Conservation (phyloP, 2,888 invertebrate species). For the Amphipoea lucens region DNA sequence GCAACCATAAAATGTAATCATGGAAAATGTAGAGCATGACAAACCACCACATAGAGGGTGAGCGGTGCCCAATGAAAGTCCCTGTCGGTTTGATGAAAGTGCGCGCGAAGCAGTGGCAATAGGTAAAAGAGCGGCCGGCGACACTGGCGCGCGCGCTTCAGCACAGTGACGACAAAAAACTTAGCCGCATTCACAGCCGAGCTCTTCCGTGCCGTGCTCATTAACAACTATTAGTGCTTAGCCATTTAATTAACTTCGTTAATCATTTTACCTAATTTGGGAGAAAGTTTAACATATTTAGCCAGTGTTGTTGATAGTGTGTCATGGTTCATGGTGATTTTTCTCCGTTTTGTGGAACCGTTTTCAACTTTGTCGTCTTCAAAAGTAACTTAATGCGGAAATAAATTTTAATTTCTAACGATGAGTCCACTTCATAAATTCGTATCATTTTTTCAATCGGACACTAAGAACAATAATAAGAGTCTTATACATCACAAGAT, state of each 20-base stretch:
- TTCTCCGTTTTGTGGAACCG: conserved; percentile 34
- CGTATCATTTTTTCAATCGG: conserved; percentile 91
- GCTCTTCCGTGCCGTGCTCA: conserved; percentile 70
- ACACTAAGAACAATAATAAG: conserved; percentile 87
- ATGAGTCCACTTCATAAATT: conserved; percentile 92
- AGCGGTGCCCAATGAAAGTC: conserved; percentile 76
- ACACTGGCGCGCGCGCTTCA: conserved; percentile 76
- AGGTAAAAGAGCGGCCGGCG: conserved; percentile 77
- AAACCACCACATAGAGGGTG: conserved; percentile 61
- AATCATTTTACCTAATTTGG: conserved; percentile 54
- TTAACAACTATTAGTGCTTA: conserved; percentile 67
- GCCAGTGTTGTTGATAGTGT: conserved; percentile 52
- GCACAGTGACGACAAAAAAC: conserved; percentile 75
- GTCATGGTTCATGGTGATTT: conserved; percentile 56
- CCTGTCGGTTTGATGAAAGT: conserved; percentile 79
- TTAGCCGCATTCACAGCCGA: conserved; percentile 65
- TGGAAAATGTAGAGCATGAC: conserved; percentile 65
- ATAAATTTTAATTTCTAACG: conserved; percentile 38
- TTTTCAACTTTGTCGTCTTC: conserved; percentile 10
- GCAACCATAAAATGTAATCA: conserved; percentile 38
- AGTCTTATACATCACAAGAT: conserved; percentile 87
- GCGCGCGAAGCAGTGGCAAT: conserved; percentile 73
- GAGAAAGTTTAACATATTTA: conserved; percentile 50
- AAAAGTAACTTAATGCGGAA: conserved; percentile 25
- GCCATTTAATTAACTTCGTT: conserved; percentile 48